Conservation (phyloP, 2,797 vertebrate genomes). For the Coregonus suidteri region DNA sequence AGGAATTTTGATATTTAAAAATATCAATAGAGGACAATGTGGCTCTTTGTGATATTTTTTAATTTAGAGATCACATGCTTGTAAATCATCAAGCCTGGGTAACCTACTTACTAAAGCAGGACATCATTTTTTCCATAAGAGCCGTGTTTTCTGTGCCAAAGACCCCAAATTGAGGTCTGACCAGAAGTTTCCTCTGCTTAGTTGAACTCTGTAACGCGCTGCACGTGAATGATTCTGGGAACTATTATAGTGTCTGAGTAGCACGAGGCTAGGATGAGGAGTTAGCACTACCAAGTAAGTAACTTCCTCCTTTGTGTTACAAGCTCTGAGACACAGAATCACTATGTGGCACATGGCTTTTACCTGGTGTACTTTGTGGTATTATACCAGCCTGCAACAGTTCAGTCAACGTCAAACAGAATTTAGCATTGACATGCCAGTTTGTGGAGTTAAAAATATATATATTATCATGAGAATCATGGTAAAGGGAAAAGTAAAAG, state of each 20-base stretch:
- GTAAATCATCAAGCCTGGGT: slow-evolving; percentile 55
- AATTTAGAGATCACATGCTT: slow-evolving; percentile 47
- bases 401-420: neutral
- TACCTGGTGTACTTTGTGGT: neutral
- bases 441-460: neutral
- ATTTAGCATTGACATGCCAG: neutral
- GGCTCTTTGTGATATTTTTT: slow-evolving; percentile 56
- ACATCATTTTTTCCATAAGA: slow-evolving; percentile 51
- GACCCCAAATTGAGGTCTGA: slow-evolving; percentile 38
- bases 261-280: neutral
- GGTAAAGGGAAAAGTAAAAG: neutral
- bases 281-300: neutral
- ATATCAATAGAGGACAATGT: slow-evolving; percentile 36
- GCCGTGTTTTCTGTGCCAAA: slow-evolving; percentile 20
- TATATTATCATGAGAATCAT: neutral
- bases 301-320: neutral
- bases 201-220: neutral
- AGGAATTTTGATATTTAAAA: slow-evolving; percentile 19
- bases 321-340: neutral
- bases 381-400: neutral
- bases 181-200: slow-evolving; percentile 45
- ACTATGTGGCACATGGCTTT: neutral
- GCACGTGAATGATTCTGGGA: slow-evolving; percentile 6
- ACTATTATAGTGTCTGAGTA: neutral
- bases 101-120: slow-evolving; percentile 43